A percentile compares a stretch with the other conserved stretches of the same genome.
These are phyloP conservation scores for Apotomis turbidana DNA, from an alignment of 2,888 invertebrate genomes.

Conservation along the genomic window DNA sequence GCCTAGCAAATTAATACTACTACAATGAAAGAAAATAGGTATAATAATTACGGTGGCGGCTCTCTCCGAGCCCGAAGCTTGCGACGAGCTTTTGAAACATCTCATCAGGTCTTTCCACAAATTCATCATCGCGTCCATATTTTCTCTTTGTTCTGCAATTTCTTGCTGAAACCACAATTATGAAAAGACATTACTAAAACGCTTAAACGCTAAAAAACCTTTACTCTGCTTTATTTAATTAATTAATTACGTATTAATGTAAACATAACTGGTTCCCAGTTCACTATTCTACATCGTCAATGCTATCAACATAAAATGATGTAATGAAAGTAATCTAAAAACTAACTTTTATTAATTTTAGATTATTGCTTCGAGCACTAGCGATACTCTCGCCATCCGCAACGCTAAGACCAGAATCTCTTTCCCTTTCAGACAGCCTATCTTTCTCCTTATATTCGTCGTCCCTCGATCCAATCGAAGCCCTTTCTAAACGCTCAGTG, in stretches of 20 bases:
- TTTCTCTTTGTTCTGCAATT: constrained; percentile 75
- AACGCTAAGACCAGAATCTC: constrained; percentile 74
- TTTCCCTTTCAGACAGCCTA: constrained; percentile 68
- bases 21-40: background rate
- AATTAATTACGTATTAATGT: too few relatives aligned
- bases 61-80: constrained; percentile 62
- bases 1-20: background rate
- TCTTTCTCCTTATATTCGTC: constrained; percentile 66
- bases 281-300: too few relatives aligned
- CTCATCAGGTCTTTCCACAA: constrained; percentile 79
- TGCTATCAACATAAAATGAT: too few relatives aligned
- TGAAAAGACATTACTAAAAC: background rate
- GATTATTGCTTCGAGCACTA: constrained; percentile 72
- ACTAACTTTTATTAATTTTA: constrained; percentile 72
- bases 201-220: too few relatives aligned
- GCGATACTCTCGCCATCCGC: constrained; percentile 74
- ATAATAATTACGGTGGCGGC: constrained; percentile 55
- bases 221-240: too few relatives aligned
- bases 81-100: constrained; percentile 73
- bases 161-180: constrained; percentile 65
- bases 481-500: constrained; percentile 65
- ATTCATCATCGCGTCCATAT: constrained; percentile 81
- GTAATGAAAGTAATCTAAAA: too few relatives aligned
- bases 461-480: constrained; percentile 67
- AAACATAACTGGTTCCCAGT: too few relatives aligned